These are phyloP conservation scores for Semaprochilodus insignis DNA, from an alignment of 2,797 vertebrate genomes.

Conservation along the genomic window DNA sequence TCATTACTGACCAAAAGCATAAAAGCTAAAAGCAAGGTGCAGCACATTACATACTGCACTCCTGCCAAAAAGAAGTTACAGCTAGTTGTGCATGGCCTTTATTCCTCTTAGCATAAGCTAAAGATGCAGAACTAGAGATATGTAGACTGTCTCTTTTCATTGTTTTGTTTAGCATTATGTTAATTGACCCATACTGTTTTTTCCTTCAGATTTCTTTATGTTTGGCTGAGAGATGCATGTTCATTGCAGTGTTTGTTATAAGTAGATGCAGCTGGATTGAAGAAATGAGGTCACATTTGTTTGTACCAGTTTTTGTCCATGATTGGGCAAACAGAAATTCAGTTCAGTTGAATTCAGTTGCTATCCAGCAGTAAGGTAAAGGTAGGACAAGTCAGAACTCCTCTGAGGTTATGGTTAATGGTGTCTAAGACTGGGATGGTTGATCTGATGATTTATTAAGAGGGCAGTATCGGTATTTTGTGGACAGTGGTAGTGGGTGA, in stretches of 20 bases:
- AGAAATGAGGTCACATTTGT: neutral
- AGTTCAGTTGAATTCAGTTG: too few relatives aligned
- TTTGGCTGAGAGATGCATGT: neutral
- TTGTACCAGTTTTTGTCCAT: neutral
- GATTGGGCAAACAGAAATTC: too few relatives aligned
- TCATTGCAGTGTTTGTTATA: neutral
- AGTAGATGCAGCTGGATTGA: neutral
- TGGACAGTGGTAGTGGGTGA: too few relatives aligned
- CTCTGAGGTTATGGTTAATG: too few relatives aligned
- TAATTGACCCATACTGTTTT: neutral
- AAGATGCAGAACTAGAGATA: neutral
- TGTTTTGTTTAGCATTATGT: neutral
- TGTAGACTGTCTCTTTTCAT: neutral
- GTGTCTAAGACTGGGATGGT: too few relatives aligned
- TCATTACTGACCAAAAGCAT: neutral
- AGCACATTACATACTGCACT: neutral
- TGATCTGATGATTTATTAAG: too few relatives aligned
- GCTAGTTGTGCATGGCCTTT: neutral
- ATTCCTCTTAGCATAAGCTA: neutral
- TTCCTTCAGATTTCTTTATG: neutral
- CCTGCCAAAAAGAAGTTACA: too few relatives aligned
- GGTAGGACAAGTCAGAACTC: too few relatives aligned
- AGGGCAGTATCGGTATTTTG: too few relatives aligned
- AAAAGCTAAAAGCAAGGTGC: constrained; percentile 1
- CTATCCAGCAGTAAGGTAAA: too few relatives aligned